Percentiles rank a stretch among this genome's conserved stretches.
phyloP scores from a whole-genome alignment of 1,140 invertebrate species.

The Pogonomyrmex barbatus region DNA sequence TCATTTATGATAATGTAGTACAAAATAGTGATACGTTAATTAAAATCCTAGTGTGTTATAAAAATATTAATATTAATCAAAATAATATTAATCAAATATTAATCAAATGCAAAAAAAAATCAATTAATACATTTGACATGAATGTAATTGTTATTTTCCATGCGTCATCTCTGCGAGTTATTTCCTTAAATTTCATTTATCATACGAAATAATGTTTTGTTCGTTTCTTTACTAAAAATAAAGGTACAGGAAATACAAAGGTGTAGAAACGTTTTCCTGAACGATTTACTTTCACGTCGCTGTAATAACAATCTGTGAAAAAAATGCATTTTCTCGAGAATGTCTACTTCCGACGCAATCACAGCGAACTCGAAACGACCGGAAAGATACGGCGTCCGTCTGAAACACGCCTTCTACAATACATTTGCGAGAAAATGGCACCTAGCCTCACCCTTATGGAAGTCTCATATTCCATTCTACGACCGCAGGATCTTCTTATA shows the following conservation, averaged over 20 bases:
- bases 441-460: not conserved
- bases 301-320: conserved; percentile 17
- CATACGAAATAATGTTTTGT: not conserved
- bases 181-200: not conserved
- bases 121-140: not conserved
- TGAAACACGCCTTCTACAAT: not conserved
- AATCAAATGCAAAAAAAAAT: not conserved
- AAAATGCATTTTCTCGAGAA: conserved; percentile 13
- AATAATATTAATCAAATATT: no score
- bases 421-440: not conserved
- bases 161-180: not conserved
- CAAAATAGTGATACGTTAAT: not conserved
- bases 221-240: not conserved
- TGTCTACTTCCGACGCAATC: not conserved
- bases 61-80: conserved; percentile 27
- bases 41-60: not conserved
- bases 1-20: conserved; percentile 12
- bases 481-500: conserved; percentile 13
- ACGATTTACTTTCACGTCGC: not conserved
- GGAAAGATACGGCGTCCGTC: not conserved
- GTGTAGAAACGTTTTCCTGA: not conserved
- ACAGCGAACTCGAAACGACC: conserved; percentile 2
- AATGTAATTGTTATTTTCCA: not conserved
- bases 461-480: conserved; percentile 12
- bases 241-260: no score